Evolutionary conservation across 2,888 invertebrate species (phyloP), one percentile per base, ranked within the genome.

Genomic region (Cephonodes hylas): DNA sequence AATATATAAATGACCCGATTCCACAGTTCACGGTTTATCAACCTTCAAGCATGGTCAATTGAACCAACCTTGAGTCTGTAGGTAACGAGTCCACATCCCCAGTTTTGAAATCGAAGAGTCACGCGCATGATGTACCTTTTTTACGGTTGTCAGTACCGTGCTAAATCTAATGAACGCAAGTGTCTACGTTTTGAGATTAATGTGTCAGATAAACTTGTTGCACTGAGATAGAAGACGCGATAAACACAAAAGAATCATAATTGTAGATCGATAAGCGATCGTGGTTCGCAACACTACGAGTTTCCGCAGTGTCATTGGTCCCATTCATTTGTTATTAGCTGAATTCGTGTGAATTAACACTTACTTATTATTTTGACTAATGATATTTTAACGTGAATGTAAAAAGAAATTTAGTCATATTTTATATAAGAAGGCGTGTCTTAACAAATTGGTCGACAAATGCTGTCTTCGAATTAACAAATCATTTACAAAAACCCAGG

Each of bases 21-120:
- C 18, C 13, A 22, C 23, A 8, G 34, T 42, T 25, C 57, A 58
- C 25, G 46, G 46, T 63, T 56, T 44, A 61, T 34, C 62, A 67
- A 61, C 61, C 64, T 64, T 65, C 61, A 62, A 60, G 53, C 68
- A 53, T 53, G 31, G 53, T 70, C 69, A 80, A 80, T 73, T 72
- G 65, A 72, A 71, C 73, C 76, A 83, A 77, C 84, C 86, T 86
- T 86, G 85, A 80, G 81, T 79, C 77, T 77, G 73, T 72, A 72
- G 68, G 61, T 61, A 75, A 73, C 72, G 70, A 79, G 77, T 83
- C 82, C 76, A 77, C 75, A 75, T 76, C 75, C 71, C 71, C 66
- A 71, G 76, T 81, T 82, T 81, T 77, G 70, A 83, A 83, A 86
- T 81, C 79, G 75, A 80, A 80, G 81, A 83, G 81, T 83, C 84